These are phyloP conservation scores for Laticauda colubrina DNA, from an alignment of 2,113 vertebrate species.

Conservation along the genomic window DNA sequence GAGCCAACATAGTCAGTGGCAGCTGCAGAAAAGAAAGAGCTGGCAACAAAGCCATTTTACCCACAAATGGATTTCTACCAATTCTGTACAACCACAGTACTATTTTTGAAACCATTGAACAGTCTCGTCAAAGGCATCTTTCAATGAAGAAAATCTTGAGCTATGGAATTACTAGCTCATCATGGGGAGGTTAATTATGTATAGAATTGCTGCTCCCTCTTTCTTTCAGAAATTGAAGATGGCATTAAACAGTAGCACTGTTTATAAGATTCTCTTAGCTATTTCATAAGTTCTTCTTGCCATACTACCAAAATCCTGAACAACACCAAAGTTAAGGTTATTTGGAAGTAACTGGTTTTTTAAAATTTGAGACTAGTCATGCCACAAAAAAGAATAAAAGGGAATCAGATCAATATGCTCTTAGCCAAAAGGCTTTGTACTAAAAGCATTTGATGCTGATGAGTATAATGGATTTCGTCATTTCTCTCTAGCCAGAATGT, in stretches of 20 bases:
- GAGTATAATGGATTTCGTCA: background rate
- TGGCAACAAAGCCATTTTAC: background rate
- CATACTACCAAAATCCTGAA: background rate
- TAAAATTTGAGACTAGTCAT: background rate
- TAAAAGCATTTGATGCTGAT: background rate
- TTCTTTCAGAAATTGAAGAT: background rate
- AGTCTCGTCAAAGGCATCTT: constrained; percentile 43
- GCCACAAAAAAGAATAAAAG: background rate
- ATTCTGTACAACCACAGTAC: constrained; percentile 54
- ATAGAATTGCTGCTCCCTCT: background rate
- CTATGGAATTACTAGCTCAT: constrained; percentile 36
- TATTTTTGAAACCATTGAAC: constrained; percentile 58
- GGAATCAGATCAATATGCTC: background rate
- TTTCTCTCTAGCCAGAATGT: background rate
- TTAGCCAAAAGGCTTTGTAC: background rate
- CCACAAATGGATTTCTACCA: background rate
- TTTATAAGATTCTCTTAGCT: background rate
- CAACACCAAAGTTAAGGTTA: background rate
- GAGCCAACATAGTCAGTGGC: background rate
- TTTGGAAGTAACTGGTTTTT: background rate
- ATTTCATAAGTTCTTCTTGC: background rate
- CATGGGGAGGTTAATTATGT: constrained; percentile 20
- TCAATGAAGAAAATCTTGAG: constrained; percentile 50
- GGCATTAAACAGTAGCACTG: background rate
- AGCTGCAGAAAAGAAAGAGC: background rate